Evolutionary conservation across 2,113 vertebrate species (phyloP).

Genomic region (Scalopus aquaticus): DNA sequence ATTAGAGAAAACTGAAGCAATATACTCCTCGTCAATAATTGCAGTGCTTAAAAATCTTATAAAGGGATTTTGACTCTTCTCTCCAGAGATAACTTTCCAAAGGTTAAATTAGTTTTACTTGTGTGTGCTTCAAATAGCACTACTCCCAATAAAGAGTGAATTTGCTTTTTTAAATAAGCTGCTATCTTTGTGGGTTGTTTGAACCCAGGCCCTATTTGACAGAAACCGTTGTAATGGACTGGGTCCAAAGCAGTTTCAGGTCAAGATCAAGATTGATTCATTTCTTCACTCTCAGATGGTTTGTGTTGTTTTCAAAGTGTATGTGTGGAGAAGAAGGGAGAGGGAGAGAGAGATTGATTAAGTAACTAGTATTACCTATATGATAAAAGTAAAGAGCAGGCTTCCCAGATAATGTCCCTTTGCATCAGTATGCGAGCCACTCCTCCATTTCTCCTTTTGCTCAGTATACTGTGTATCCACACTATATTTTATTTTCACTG

Average conservation of each 20-base stretch:
- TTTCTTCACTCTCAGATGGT: neutral
- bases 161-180: conserved; percentile 86
- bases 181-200: conserved; percentile 82
- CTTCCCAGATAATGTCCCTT: neutral
- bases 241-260: neutral
- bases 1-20: conserved; percentile 89
- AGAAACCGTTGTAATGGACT: conserved; percentile 52
- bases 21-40: conserved; percentile 90
- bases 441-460: neutral
- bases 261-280: neutral
- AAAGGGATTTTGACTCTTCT: conserved; percentile 86
- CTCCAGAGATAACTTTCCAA: conserved; percentile 88
- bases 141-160: conserved; percentile 79
- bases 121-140: conserved; percentile 85
- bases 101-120: conserved; percentile 91
- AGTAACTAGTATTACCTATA: neutral
- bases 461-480: neutral
- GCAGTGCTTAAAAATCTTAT: conserved; percentile 91
- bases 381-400: neutral
- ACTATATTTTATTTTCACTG: neutral
- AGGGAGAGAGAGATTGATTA: neutral
- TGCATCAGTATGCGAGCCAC: neutral
- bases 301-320: neutral
- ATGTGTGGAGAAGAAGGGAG: no score
- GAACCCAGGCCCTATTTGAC: conserved; percentile 73